These are phyloP conservation scores for Bergia sp. DNA, from an alignment of 92 coral and sea anemone genomes.

Conservation along the genomic window DNA sequence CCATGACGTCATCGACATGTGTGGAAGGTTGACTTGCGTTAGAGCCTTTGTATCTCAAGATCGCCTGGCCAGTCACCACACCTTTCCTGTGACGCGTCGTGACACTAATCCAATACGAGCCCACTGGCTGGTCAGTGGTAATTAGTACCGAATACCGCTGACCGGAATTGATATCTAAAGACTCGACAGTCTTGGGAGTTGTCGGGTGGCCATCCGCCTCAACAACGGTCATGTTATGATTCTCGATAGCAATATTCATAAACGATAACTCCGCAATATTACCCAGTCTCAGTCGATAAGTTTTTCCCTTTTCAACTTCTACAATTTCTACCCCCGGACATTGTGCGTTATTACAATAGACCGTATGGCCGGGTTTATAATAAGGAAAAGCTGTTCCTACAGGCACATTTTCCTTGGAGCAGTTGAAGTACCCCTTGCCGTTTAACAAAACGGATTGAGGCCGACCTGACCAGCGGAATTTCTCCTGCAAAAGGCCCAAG, in stretches of 20 bases:
- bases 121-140: constrained; percentile 49
- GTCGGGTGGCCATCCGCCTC: constrained; percentile 40
- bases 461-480: constrained; percentile 48
- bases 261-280: constrained; percentile 50
- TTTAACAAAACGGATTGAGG: constrained; percentile 35
- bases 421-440: constrained; percentile 41
- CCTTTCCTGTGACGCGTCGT: constrained; percentile 39
- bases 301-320: constrained; percentile 46
- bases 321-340: constrained; percentile 45
- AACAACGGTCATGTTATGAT: constrained; percentile 47
- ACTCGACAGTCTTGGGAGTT: constrained; percentile 14
- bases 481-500: constrained; percentile 36
- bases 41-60: constrained; percentile 30
- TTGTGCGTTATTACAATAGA: neutral
- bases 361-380: constrained; percentile 25
- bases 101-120: constrained; percentile 52
- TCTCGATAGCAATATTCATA: constrained; percentile 51
- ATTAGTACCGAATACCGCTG: constrained; percentile 47
- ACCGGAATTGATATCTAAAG: constrained; percentile 41
- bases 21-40: constrained; percentile 7
- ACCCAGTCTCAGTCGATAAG: constrained; percentile 37
- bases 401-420: constrained; percentile 27
- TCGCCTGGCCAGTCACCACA: constrained; percentile 41
- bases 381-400: constrained; percentile 37
- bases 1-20: constrained; percentile 32